Percentiles rank a stretch among this genome's conserved stretches.
Evolutionary conservation across 2,797 vertebrate genomes (phyloP).

Genomic region (Harpagifer antarcticus): DNA sequence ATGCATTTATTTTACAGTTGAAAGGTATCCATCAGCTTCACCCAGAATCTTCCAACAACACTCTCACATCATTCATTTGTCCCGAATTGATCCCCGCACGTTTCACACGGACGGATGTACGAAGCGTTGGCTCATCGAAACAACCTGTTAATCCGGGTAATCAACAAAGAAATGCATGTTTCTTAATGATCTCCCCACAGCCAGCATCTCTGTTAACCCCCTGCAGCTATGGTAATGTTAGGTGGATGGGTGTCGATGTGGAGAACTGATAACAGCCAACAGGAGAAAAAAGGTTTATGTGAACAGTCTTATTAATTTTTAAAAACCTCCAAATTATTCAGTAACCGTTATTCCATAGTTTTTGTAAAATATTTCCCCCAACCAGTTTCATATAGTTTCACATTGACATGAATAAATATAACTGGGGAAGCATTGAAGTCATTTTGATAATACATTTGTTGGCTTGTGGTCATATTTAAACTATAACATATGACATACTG

Average conservation of each 20-base stretch:
- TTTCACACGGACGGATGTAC: slow-evolving; percentile 62
- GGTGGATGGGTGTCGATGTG: background rate
- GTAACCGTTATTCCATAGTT: background rate
- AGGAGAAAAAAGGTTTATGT: background rate
- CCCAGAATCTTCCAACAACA: background rate
- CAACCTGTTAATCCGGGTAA: slow-evolving; percentile 74
- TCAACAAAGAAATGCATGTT: slow-evolving; percentile 74
- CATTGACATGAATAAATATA: background rate
- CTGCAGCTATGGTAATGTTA: slow-evolving; percentile 71
- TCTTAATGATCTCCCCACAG: slow-evolving; percentile 63
- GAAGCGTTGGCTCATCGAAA: slow-evolving; percentile 77
- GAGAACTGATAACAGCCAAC: background rate
- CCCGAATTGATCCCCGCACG: slow-evolving; percentile 51
- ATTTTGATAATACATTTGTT: background rate
- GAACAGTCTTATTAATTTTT: background rate
- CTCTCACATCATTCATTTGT: slow-evolving; percentile 52
- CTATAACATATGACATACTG: background rate
- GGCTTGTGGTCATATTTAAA: background rate
- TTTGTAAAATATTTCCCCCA: background rate
- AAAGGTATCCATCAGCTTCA: slow-evolving; percentile 35
- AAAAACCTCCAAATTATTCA: background rate
- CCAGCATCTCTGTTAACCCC: slow-evolving; percentile 20
- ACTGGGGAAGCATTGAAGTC: background rate
- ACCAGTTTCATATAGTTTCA: background rate
- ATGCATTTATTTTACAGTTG: background rate